Percentiles rank a stretch among this genome's conserved stretches.
phyloP scores from a whole-genome alignment of 2,888 invertebrate species.

The Drosophila testacea region DNA sequence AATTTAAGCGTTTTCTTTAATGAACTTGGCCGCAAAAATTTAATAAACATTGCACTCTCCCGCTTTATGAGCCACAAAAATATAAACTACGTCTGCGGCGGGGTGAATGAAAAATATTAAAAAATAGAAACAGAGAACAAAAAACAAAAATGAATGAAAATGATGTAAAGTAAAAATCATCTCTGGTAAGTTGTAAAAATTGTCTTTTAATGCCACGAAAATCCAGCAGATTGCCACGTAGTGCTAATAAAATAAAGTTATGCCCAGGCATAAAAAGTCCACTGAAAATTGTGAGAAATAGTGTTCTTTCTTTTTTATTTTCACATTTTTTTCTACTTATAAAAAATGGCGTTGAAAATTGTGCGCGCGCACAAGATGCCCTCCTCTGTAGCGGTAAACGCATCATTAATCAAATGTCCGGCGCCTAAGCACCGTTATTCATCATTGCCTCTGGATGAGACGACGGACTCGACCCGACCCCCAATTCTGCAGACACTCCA shows the following conservation, averaged over 20 bases:
- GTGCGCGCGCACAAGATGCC: slow-evolving; percentile 68
- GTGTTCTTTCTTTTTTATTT: slow-evolving; percentile 52
- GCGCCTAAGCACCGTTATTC: slow-evolving; percentile 80
- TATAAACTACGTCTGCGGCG: slow-evolving; percentile 47
- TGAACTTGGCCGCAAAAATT: slow-evolving; percentile 73
- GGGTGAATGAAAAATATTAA: slow-evolving; percentile 50
- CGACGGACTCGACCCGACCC: slow-evolving; percentile 19
- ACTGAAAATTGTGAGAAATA: slow-evolving; percentile 72
- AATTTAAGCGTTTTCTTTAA: slow-evolving; percentile 78
- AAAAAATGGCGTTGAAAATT: slow-evolving; percentile 71
- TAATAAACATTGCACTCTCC: slow-evolving; percentile 63
- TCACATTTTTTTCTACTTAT: slow-evolving; percentile 14
- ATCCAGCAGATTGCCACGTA: slow-evolving; percentile 82
- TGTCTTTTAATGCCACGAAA: slow-evolving; percentile 80
- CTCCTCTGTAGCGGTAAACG: slow-evolving; percentile 70
- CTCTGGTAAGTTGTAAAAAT: slow-evolving; percentile 79
- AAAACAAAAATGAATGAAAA: slow-evolving; percentile 18
- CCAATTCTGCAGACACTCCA: slow-evolving; percentile 16
- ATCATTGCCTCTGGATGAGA: slow-evolving; percentile 74
- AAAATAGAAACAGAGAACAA: slow-evolving; percentile 8
- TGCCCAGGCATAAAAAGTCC: slow-evolving; percentile 69
- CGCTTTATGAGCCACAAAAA: slow-evolving; percentile 65
- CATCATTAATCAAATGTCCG: slow-evolving; percentile 82
- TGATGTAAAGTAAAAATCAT: slow-evolving; percentile 57
- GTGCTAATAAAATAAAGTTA: slow-evolving; percentile 82